These are phyloP conservation scores for Lethocerus indicus DNA, from an alignment of 1,140 invertebrate species.

Conservation along the genomic window DNA sequence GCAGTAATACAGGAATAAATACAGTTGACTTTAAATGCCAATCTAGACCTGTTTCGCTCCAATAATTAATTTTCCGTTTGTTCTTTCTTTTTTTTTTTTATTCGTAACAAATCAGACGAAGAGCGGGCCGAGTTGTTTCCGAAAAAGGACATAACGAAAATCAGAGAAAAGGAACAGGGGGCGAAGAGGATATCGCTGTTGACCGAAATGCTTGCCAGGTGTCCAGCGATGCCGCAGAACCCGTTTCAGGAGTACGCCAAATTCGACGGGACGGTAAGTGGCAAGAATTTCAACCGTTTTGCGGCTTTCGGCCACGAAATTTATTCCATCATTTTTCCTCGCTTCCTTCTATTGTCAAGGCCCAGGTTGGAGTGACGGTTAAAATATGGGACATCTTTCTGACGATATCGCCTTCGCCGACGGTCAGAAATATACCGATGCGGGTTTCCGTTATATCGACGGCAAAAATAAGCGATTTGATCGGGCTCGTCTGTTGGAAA, in stretches of 20 bases:
- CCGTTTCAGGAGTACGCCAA: slow-evolving; percentile 78
- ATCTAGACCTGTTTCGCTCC: too few relatives aligned
- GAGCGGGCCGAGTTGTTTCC: slow-evolving; percentile 53
- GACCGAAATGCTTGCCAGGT: slow-evolving; percentile 53
- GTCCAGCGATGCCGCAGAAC: slow-evolving; percentile 55
- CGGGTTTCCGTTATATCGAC: slow-evolving; percentile 58
- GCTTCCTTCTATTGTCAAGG: slow-evolving; percentile 27
- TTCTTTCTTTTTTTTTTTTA: background rate
- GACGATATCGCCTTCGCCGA: slow-evolving; percentile 64
- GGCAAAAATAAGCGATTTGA: slow-evolving; percentile 81
- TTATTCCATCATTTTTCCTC: too few relatives aligned
- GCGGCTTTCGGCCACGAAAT: too few relatives aligned
- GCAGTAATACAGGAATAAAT: too few relatives aligned
- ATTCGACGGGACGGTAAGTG: slow-evolving; percentile 66
- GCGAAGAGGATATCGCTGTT: slow-evolving; percentile 35
- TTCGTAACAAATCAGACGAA: slow-evolving; percentile 23
- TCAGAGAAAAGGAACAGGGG: slow-evolving; percentile 23
- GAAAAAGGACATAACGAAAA: slow-evolving; percentile 29
- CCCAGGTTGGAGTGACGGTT: slow-evolving; percentile 53
- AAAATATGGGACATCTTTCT: slow-evolving; percentile 75
- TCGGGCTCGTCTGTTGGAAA: slow-evolving; percentile 82
- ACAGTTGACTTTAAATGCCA: too few relatives aligned
- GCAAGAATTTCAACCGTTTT: too few relatives aligned
- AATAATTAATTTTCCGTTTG: too few relatives aligned
- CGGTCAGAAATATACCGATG: slow-evolving; percentile 68